Evolutionary conservation across 2,888 invertebrate species (phyloP), one percentile per base, ranked within the genome.

Genomic region (Macrophya alboannulata): DNA sequence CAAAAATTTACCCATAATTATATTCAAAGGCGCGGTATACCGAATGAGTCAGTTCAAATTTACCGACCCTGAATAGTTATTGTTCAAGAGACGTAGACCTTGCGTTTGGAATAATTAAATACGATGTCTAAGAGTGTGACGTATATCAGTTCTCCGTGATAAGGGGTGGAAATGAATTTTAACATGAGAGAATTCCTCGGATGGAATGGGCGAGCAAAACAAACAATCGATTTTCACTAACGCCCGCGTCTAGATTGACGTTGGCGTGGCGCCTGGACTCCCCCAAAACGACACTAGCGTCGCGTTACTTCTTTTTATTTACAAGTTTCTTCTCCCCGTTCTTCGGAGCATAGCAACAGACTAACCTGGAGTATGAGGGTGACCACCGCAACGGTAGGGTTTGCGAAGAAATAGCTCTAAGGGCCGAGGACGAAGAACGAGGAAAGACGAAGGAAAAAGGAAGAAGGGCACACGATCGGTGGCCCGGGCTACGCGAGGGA

Each of bases 251-350:
- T 86, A 51, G 85, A 87, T 87, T 79, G 88, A 87, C 81, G 86
- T 86, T 85, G 77, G 85, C 84, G 84, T 86, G 86, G 88, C 87
- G 86, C 83, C 86, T 85, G 83, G 82, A 83, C 85, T 81, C 86
- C 88, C 90, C 86, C 89, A 87, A 87, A 89, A 89, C 87, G 86
- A 85, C 85, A 82, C 85, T 86, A 87, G 86, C 88, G 87, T 89
- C 89, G 88, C 87, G 88, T 90, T 89, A 89, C 87, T 87, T 86
- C 90, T 90, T 89, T 91, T 90, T 92, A 91, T 92, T 92, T 91
- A 92, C 90, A 91, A 91, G 91, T 89, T 85, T 86, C 86, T 84
- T 84, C 85, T 84, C 86, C 86, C 85, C 87, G 87, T 87, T 83
- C 85, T 62, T 62, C 40, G 55, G 21, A 62, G 43, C 59, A 43